Evolutionary conservation across 2,888 invertebrate species (phyloP), one percentile per base, ranked within the genome.

Genomic region (Geophilus truncorum): DNA sequence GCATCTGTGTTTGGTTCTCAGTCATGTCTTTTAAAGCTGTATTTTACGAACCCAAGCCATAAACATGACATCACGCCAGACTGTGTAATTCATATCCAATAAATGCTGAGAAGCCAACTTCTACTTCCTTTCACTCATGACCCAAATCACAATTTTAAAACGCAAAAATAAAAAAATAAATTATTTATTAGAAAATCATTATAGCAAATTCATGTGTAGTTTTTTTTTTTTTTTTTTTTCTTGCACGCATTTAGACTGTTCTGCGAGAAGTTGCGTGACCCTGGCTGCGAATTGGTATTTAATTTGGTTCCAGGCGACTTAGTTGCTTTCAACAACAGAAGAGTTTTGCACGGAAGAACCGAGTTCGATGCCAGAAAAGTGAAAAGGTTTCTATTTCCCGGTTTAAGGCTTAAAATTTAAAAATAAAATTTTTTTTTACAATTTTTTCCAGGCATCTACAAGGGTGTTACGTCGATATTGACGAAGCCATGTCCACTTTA

Each of bases 401-500:
- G 28, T 10, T 70, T 12, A 7, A 12, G 5, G 2, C 18, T 12
- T 10, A 23, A 10, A n/a, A 18, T 18, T 70, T 70, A 75, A 23
- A 77, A 32, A 36, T 78, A n/a, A 36, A 75, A 79, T 82, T 18
- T 10, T 18, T 18, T 34, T 30, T 30, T 77, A 15, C 15, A n/a
- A 15, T 77, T 45, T 4, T 23, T 36, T 82, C 10, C 83, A 86
- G 86, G 81, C 86, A 86, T 82, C 83, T 86, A 10, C 84, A 85
- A 79, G 86, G 86, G 5, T 86, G 86, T 82, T 86, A 86, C 80
- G 86, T 86, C n/a, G 86, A 86, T 82, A 85, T 85, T 75, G 86
- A 86, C 83, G 86, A 86, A 83, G 85, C 85, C 7, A 83, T 84
- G 80, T 85, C 85, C n/a, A 83, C 83, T 36, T 86, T 85, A 81